Conservation (phyloP, 2,113 vertebrate species). For the mouse (Mus musculus) region GRCm39 chr14:62086001-62086500, state of each 20-base stretch:
- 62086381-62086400: conserved; percentile 24
- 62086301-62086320: neutral
- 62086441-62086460: neutral
- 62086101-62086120: neutral
- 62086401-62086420: neutral
- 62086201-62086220: neutral
- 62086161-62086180: neutral
- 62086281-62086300: neutral
- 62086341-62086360: neutral
- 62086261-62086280: neutral
- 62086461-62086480: neutral
- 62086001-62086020: neutral
- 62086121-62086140: neutral
- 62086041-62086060: neutral
- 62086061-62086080: neutral
- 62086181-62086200: neutral
- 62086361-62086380: neutral
- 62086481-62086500: neutral
- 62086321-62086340: neutral
- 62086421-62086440: neutral
- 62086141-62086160: neutral
- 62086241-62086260: neutral
- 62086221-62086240: neutral
- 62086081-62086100: neutral
- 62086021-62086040: neutral